Evolutionary conservation across 2,888 invertebrate genomes (phyloP).

Genomic region (Tenodera sinensis): DNA sequence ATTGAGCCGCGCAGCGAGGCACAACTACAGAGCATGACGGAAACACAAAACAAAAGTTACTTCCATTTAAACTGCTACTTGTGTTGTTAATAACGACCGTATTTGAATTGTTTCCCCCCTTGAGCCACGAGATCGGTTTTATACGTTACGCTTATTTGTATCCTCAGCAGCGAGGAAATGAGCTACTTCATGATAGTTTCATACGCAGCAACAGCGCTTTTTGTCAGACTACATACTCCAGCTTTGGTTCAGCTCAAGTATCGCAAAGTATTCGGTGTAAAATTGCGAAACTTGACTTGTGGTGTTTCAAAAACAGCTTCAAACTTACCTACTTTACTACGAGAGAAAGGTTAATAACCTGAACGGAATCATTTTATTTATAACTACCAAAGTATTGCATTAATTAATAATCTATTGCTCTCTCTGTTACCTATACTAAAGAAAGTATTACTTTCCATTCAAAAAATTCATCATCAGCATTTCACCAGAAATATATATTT

Average conservation of each 20-base stretch:
- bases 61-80: not conserved
- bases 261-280: no score
- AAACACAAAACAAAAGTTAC: not conserved
- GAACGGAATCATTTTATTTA: no score
- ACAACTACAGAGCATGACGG: not conserved
- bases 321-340: no score
- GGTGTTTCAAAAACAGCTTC: not conserved
- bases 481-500: no score
- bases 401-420: no score
- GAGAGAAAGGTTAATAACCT: no score
- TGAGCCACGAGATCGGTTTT: not conserved
- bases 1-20: not conserved
- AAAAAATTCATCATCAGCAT: no score
- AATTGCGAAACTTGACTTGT: not conserved
- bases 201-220: not conserved
- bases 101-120: not conserved
- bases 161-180: not conserved
- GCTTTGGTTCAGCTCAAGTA: not conserved
- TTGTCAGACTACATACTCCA: not conserved
- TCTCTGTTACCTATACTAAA: no score
- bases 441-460: no score
- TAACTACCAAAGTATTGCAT: no score
- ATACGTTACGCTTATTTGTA: not conserved
- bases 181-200: not conserved
- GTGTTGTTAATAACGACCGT: not conserved